A percentile compares a stretch with the other conserved stretches of the same genome.
Conservation (phyloP, 2,888 invertebrate species). For the Emmelina monodactyla region DNA sequence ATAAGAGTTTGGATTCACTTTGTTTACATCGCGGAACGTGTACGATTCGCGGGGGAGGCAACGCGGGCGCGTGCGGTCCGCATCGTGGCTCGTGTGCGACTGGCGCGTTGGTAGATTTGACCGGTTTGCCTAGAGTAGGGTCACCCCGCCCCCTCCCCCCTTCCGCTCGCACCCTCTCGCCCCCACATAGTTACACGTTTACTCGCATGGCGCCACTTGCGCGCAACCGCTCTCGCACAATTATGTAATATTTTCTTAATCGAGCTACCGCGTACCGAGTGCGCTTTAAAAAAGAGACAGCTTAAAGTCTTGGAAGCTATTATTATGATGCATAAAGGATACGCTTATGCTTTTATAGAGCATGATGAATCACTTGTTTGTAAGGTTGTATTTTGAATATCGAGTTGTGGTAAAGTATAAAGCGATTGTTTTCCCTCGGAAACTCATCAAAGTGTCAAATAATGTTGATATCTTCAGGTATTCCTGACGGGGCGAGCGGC, state of each 20-base stretch:
- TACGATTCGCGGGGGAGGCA: conserved; percentile 32
- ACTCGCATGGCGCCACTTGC: conserved; percentile 60
- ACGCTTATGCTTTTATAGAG: neutral
- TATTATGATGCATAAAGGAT: neutral
- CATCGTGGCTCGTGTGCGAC: conserved; percentile 54
- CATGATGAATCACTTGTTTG: too few relatives aligned
- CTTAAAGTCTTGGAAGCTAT: conserved; percentile 2
- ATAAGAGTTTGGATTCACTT: conserved; percentile 29
- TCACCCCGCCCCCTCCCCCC: conserved; percentile 35
- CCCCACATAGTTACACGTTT: conserved; percentile 56
- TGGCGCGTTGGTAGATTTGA: conserved; percentile 21
- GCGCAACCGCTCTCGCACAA: conserved; percentile 50
- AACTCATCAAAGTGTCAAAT: conserved; percentile 30
- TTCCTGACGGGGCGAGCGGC: neutral
- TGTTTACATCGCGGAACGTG: conserved; percentile 57
- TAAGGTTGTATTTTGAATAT: too few relatives aligned
- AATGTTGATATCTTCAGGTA: too few relatives aligned
- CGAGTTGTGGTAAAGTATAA: too few relatives aligned
- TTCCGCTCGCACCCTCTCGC: conserved; percentile 34
- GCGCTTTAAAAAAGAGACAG: neutral
- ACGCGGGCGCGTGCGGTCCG: conserved; percentile 44
- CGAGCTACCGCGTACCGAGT: neutral
- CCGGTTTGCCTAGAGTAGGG: conserved; percentile 13
- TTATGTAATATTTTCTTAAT: conserved; percentile 60
- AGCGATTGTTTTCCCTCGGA: too few relatives aligned